Base-by-base conservation (phyloP, 2,888 invertebrate species). In the Syrphus vitripennis region DNA sequence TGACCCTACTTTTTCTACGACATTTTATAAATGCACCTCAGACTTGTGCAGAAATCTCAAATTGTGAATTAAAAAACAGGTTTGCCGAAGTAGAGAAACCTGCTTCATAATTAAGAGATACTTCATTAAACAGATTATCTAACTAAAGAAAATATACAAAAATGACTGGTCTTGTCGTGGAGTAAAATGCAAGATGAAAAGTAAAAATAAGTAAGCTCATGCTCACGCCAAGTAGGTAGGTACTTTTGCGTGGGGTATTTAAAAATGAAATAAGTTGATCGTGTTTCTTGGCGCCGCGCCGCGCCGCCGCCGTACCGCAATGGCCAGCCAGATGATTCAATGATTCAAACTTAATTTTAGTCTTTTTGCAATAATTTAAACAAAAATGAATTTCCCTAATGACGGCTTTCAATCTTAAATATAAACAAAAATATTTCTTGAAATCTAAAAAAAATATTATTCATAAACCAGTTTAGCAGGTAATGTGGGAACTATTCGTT, bases 191-290 rank as follows among this genome's bases (percentile, higher is more conserved):
- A 34, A 59, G 14, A 21, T 21, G 9, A 37, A 59, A 21, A 37
- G 3, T 19, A 37, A 37, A 21, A 37, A 70, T 83, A 83, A 83
- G 83, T 83, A 50, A 83, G 63, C 67, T 70, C 31, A 34, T 63
- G 63, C 69, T 83, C 74, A 34, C 69, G 79, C 83, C 79, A 83
- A 83, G 21, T 57, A 59, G 0, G n/a, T n/a, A n/a, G 10, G 83
- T 75, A 61, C 29, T 26, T 48, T 37, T 70, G 83, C 83, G 83
- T 83, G 83, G 83, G 83, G 31, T 69, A 57, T 61, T 65, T 55
- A 57, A 65, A 69, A 75, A 70, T 26, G 40, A 63, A 76, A 76
- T 26, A 40, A 72, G 57, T 65, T 50, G 78, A 42, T 63, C 55
- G 42, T 37, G 14, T n/a, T 48, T 37, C 48, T 48, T 40, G 26